These are phyloP conservation scores for Thamnophis elegans DNA, from an alignment of 2,797 vertebrate species.

Conservation along the genomic window DNA sequence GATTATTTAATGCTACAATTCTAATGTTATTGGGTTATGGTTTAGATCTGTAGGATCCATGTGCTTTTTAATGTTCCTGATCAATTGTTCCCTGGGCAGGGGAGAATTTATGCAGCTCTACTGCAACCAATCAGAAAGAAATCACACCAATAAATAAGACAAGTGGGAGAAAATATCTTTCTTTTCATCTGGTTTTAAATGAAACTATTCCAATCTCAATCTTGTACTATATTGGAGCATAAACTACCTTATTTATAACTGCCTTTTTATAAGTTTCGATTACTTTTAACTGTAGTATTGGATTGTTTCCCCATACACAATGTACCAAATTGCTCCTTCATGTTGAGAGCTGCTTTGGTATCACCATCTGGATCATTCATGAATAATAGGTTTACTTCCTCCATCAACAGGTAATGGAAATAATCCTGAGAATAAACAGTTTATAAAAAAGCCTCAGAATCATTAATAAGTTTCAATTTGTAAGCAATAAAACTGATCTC, in stretches of 20 bases:
- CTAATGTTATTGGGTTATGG: background rate
- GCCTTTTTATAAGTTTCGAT: background rate
- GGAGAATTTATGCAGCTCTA: background rate
- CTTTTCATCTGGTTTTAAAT: background rate
- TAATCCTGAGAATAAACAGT: background rate
- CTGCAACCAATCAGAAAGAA: background rate
- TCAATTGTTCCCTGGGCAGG: background rate
- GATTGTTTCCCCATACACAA: background rate
- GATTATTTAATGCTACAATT: too few relatives aligned
- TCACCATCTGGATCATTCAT: background rate
- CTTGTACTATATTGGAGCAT: background rate
- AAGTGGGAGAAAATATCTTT: background rate
- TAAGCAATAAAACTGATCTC: constrained; percentile 26
- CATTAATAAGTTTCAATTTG: background rate
- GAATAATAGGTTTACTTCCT: background rate
- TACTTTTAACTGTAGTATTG: background rate
- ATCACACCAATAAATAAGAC: background rate
- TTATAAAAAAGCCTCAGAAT: background rate
- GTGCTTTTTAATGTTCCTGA: background rate
- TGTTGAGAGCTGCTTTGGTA: background rate
- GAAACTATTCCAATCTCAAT: background rate
- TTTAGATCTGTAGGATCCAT: background rate
- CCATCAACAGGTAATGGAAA: background rate
- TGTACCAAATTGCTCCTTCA: background rate
- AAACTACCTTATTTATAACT: background rate